Evolutionary conservation across 2,113 vertebrate species (phyloP).

Genomic region (Paramisgurnus dabryanus): DNA sequence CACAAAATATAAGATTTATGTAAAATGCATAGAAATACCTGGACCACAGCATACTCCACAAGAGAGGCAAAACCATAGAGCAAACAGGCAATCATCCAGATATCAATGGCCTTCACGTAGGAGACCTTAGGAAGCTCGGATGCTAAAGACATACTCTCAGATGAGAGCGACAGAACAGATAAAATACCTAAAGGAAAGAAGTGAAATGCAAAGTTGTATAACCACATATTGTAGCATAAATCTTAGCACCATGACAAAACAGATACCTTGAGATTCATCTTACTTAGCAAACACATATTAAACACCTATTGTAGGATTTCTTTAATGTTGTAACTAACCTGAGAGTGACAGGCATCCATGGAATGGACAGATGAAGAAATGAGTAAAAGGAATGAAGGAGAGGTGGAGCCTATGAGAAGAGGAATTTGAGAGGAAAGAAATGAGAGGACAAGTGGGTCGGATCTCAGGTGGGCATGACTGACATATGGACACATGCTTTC

Average conservation of each 20-base stretch:
- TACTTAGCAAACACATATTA: background rate
- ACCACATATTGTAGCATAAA: background rate
- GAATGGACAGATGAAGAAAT: conserved; percentile 52
- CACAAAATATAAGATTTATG: background rate
- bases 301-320: background rate
- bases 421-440: conserved; percentile 41
- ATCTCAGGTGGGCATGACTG: background rate
- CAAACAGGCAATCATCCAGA: conserved; percentile 95
- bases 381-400: conserved; percentile 35
- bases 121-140: conserved; percentile 96
- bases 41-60: conserved; percentile 94
- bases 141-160: conserved; percentile 89
- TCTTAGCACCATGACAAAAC: background rate
- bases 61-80: conserved; percentile 93
- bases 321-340: conserved; percentile 30
- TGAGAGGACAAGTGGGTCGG: conserved; percentile 24
- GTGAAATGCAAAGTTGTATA: background rate
- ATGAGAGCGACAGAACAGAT: conserved; percentile 94
- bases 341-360: conserved; percentile 24
- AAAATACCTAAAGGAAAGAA: conserved; percentile 83
- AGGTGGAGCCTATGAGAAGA: conserved; percentile 43
- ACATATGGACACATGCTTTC: background rate
- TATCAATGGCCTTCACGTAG: conserved; percentile 94
- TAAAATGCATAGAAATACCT: conserved; percentile 63
- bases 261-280: background rate